These are phyloP conservation scores for Danio aesculapii DNA, from an alignment of 2,797 vertebrate species.

Conservation along the genomic window DNA sequence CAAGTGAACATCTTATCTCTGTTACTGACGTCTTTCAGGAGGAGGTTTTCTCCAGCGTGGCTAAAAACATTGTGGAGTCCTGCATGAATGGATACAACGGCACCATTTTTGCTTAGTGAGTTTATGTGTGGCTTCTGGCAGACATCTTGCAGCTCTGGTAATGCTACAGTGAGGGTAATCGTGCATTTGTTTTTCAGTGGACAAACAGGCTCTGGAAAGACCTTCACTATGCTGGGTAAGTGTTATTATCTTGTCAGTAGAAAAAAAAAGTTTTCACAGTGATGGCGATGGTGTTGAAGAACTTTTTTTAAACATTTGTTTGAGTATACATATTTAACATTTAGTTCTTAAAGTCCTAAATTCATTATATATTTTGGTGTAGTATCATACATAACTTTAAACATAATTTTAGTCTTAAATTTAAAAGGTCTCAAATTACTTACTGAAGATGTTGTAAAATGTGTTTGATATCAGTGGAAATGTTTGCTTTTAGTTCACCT, in stretches of 20 bases:
- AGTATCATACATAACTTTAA: no score
- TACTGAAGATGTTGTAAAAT: no score
- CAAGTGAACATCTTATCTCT: not conserved
- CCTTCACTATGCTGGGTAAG: conserved; percentile 98
- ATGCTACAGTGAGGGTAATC: not conserved
- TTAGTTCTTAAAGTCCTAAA: no score
- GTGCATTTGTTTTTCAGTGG: conserved; percentile 78
- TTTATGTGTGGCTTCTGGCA: conserved; percentile 39
- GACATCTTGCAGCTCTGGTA: not conserved
- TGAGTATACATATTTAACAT: no score
- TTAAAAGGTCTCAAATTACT: no score
- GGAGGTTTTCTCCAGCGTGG: conserved; percentile 90
- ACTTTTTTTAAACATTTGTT: no score
- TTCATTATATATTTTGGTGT: no score
- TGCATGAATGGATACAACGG: conserved; percentile 98
- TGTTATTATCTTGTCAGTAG: not conserved
- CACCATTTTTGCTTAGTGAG: conserved; percentile 99
- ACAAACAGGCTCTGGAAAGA: conserved; percentile 97
- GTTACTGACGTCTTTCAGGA: conserved; percentile 77
- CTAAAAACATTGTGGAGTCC: conserved; percentile 93
- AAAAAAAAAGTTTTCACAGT: no score
- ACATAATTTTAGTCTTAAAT: no score
- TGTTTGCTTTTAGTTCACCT: no score
- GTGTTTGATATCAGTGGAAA: no score
- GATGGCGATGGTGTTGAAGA: no score